Percentiles rank a stretch among this genome's conserved stretches.
Evolutionary conservation across 2,888 invertebrate species (phyloP).

Genomic region (Tipula helvola): DNA sequence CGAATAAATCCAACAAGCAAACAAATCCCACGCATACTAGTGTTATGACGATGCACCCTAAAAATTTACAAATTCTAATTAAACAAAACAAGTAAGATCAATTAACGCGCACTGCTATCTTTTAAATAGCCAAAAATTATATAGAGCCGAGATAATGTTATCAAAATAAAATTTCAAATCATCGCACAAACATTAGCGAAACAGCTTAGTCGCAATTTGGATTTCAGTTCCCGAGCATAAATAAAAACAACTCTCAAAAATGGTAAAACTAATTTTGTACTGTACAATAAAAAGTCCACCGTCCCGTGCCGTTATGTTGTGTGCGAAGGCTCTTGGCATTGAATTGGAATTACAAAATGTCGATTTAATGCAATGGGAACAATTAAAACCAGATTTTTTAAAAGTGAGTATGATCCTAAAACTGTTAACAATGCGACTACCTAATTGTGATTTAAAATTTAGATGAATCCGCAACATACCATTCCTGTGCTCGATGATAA

Average conservation of each 20-base stretch:
- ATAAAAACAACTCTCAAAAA: background rate
- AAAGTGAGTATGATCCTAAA: background rate
- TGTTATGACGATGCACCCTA: background rate
- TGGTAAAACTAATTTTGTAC: background rate
- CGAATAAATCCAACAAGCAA: too few species aligned
- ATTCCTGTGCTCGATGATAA: slow-evolving; percentile 32
- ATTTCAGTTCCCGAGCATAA: background rate
- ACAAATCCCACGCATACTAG: background rate
- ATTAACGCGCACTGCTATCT: background rate
- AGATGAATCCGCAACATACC: slow-evolving; percentile 47
- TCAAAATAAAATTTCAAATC: background rate
- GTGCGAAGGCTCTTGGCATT: background rate
- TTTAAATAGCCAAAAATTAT: background rate
- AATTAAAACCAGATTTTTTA: background rate
- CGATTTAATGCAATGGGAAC: background rate
- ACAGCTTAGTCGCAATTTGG: background rate
- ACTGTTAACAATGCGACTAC: background rate
- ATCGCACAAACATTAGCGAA: background rate
- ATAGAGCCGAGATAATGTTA: background rate
- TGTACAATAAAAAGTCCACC: background rate
- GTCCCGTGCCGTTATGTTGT: background rate
- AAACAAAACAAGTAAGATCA: background rate
- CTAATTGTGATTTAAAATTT: background rate
- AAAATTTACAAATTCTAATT: background rate
- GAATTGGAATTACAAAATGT: background rate